These are phyloP conservation scores for Iphiclides podalirius DNA, from an alignment of 2,888 invertebrate genomes.

Conservation along the genomic window DNA sequence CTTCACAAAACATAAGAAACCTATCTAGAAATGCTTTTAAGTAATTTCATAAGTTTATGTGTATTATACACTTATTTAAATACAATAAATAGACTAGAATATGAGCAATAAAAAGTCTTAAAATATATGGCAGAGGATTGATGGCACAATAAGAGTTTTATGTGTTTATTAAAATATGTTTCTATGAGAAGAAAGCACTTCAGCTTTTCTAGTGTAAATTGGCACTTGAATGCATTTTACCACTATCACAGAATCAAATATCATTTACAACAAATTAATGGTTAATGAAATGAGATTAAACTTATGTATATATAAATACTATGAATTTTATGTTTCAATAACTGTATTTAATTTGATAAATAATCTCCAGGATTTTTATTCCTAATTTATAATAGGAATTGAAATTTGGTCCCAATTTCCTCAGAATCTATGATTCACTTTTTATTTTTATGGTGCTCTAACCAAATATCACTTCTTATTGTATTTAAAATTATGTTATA, in stretches of 20 bases:
- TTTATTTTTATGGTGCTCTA: conserved; percentile 27
- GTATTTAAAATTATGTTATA: conserved; percentile 31
- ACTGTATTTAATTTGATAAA: conserved; percentile 12
- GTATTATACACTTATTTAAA: conserved; percentile 30
- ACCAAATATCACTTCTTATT: conserved; percentile 33
- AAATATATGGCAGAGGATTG: conserved; percentile 60
- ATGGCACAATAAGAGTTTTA: conserved; percentile 54
- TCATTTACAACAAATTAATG: conserved; percentile 12
- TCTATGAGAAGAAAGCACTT: conserved; percentile 3
- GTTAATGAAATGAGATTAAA: conserved; percentile 8
- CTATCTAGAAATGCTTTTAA: conserved; percentile 12
- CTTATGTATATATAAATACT: conserved; percentile 18
- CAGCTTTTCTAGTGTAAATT: conserved; percentile 23
- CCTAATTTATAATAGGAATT: conserved; percentile 20
- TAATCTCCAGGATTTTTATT: conserved; percentile 24
- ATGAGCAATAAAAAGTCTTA: conserved; percentile 74
- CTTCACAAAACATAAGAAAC: conserved; percentile 6
- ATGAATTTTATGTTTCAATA: conserved; percentile 16
- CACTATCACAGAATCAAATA: conserved; percentile 23
- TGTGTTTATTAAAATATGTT: conserved; percentile 11
- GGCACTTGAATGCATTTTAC: conserved; percentile 13
- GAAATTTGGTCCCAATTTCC: conserved; percentile 42
- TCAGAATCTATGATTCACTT: conserved; percentile 42
- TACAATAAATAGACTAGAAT: conserved; percentile 72
- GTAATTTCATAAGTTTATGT: conserved; percentile 16